A percentile compares a stretch with the other conserved stretches of the same genome.
Evolutionary conservation across 2,797 vertebrate genomes (phyloP).

Genomic region (Thalassophryne amazonica): DNA sequence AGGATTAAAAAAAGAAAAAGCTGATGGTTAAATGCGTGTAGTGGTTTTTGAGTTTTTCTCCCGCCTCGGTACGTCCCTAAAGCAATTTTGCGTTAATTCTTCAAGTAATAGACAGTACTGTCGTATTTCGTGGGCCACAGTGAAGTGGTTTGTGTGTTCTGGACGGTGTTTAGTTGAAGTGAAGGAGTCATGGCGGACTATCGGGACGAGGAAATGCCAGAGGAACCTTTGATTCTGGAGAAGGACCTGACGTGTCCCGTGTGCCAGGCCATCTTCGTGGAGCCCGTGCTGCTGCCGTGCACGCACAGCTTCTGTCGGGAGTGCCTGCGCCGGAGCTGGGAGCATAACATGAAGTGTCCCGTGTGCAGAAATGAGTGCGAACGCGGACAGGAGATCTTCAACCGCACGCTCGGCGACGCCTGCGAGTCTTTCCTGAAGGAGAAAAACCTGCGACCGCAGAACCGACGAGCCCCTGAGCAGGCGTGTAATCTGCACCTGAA

Average conservation of each 20-base stretch:
- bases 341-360: slow-evolving; percentile 44
- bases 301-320: slow-evolving; percentile 83
- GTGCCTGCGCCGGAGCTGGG: slow-evolving; percentile 63
- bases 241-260: slow-evolving; percentile 81
- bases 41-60: too few species aligned
- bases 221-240: slow-evolving; percentile 25
- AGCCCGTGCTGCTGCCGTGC: slow-evolving; percentile 80
- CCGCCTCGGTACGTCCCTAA: too few species aligned
- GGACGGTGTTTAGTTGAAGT: neutral
- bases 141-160: neutral
- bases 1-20: too few species aligned
- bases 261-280: slow-evolving; percentile 76
- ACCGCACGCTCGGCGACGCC: slow-evolving; percentile 60
- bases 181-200: slow-evolving; percentile 5
- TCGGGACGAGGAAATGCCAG: slow-evolving; percentile 36
- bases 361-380: slow-evolving; percentile 50
- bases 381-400: slow-evolving; percentile 34
- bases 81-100: too few species aligned
- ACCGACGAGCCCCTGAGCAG: neutral
- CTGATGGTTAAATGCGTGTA: too few species aligned
- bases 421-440: slow-evolving; percentile 61
- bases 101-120: too few species aligned
- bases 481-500: slow-evolving; percentile 68
- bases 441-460: neutral
- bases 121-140: too few species aligned